Conservation (phyloP, 2,797 vertebrate genomes). For the Enteromius anoplus region DNA sequence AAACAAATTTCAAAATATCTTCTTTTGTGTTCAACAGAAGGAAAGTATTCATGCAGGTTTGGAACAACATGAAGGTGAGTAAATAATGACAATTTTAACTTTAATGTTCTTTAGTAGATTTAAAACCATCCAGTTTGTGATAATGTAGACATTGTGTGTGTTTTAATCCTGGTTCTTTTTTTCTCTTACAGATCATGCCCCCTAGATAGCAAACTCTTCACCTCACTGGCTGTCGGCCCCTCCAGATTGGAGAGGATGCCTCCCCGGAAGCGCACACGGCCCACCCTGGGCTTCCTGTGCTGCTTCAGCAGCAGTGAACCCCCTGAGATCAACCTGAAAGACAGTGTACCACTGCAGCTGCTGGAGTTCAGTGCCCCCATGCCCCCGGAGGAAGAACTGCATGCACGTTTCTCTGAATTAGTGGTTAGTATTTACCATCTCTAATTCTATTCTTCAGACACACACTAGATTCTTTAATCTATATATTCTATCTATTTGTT, state of each 20-base stretch:
- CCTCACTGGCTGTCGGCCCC: conserved; percentile 48
- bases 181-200: conserved; percentile 84
- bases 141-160: neutral
- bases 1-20: too few relatives aligned
- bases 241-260: conserved; percentile 84
- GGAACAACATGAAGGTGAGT: too few relatives aligned
- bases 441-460: neutral
- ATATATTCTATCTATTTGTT: too few relatives aligned
- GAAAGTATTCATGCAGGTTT: neutral
- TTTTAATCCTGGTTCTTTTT: conserved; percentile 28
- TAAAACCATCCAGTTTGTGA: neutral
- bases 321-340: conserved; percentile 95
- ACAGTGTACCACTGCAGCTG: conserved; percentile 91
- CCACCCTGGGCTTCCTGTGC: conserved; percentile 92
- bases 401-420: conserved; percentile 92
- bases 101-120: neutral
- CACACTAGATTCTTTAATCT: too few relatives aligned
- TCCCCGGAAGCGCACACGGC: conserved; percentile 92
- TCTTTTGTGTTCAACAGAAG: too few relatives aligned
- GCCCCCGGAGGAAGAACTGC: conserved; percentile 90
- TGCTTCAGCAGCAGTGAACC: conserved; percentile 91
- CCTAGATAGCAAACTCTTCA: conserved; percentile 84
- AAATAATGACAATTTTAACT: neutral
- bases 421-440: conserved; percentile 85
- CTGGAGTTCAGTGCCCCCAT: conserved; percentile 95